These are phyloP conservation scores for Glyptemys insculpta DNA, from an alignment of 2,797 vertebrate genomes.

Conservation along the genomic window DNA sequence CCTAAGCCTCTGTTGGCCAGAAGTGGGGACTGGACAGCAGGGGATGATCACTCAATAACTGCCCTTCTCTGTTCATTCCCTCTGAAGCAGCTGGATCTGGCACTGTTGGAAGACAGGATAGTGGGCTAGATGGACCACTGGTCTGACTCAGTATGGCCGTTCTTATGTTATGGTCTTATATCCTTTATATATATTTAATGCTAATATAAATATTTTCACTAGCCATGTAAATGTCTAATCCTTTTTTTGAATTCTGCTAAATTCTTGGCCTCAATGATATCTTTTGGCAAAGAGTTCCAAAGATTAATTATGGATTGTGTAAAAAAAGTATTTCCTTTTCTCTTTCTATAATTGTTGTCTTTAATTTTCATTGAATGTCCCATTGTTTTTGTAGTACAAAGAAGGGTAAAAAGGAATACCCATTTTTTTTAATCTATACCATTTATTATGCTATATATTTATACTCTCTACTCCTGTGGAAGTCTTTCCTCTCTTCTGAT, in stretches of 20 bases:
- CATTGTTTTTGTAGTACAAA: neutral
- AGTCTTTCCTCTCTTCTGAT: neutral
- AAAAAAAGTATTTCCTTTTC: neutral
- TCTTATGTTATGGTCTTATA: neutral
- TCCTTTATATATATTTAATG: neutral
- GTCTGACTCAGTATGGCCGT: neutral
- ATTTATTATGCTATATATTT: neutral
- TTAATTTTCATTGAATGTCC: neutral
- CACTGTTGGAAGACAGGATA: neutral
- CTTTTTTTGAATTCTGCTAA: neutral
- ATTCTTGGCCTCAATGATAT: neutral
- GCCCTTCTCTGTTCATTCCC: neutral
- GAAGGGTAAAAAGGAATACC: fast-evolving
- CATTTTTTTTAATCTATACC: neutral
- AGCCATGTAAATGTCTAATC: fast-evolving
- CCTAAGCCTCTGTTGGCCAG: neutral
- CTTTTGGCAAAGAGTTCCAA: neutral
- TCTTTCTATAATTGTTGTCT: neutral
- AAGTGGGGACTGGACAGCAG: neutral
- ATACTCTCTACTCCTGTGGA: neutral
- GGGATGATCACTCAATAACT: neutral
- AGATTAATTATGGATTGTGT: neutral
- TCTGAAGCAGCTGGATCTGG: neutral
- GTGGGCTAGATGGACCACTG: neutral
- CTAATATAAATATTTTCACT: neutral